A percentile compares a stretch with the other conserved stretches of the same genome.
Evolutionary conservation across 2,113 vertebrate genomes (phyloP).

Genomic region (Engraulis encrasicolus): DNA sequence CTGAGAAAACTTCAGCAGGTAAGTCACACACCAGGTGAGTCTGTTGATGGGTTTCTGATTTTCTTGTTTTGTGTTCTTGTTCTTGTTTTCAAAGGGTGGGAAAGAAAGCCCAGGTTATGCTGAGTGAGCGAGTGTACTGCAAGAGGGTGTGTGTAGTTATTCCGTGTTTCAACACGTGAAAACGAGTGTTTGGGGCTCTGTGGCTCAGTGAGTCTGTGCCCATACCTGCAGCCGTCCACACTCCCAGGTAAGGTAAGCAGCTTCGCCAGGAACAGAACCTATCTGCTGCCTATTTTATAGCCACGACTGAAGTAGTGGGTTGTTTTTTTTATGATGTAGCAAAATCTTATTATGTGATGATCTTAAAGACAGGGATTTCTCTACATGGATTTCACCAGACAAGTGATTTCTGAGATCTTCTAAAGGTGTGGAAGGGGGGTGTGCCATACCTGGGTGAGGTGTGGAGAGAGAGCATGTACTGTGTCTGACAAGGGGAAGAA

Average conservation of each 20-base stretch:
- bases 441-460: neutral
- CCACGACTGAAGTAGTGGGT: neutral
- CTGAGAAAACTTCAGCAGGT: neutral
- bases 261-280: neutral
- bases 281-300: neutral
- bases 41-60: neutral
- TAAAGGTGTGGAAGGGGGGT: neutral
- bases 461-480: neutral
- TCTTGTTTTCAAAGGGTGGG: neutral
- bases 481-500: neutral
- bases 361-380: neutral
- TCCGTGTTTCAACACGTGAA: conserved; percentile 18
- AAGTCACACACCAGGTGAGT: neutral
- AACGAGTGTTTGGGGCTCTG: neutral
- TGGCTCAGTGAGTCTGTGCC: neutral
- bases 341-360: neutral
- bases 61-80: too few species aligned
- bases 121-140: neutral
- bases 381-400: too few species aligned
- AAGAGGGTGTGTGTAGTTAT: conserved; percentile 27
- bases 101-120: neutral
- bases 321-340: neutral
- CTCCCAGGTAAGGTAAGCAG: conserved; percentile 9
- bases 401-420: neutral
- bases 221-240: neutral